Evolutionary conservation across 1,140 invertebrate species (phyloP).

Genomic region (Rhizoglyphus robini): DNA sequence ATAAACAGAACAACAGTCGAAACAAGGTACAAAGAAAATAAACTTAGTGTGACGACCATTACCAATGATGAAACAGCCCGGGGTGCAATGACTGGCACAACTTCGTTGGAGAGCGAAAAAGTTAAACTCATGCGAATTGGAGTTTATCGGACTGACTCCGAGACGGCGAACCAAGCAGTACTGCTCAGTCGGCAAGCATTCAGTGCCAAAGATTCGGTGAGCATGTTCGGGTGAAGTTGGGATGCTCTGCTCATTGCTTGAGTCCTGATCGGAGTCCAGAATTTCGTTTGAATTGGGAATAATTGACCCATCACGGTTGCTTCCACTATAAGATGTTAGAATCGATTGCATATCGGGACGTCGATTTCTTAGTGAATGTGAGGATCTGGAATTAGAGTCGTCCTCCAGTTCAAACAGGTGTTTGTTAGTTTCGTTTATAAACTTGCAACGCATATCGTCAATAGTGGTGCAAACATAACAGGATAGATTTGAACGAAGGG

Average conservation of each 20-base stretch:
- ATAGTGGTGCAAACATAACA: conserved; percentile 19
- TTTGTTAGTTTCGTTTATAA: conserved; percentile 13
- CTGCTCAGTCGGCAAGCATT: conserved; percentile 3
- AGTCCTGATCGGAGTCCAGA: background rate
- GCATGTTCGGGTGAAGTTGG: background rate
- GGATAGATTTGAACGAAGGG: conserved; percentile 16
- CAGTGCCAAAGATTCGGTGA: background rate
- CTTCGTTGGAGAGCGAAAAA: conserved; percentile 14
- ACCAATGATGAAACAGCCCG: conserved; percentile 18
- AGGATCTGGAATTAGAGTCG: too few relatives aligned
- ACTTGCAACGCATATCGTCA: conserved; percentile 16
- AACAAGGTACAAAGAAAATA: background rate
- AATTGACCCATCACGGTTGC: background rate
- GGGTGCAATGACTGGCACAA: conserved; percentile 13
- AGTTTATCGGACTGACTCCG: conserved; percentile 1
- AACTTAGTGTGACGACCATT: background rate
- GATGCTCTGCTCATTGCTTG: background rate
- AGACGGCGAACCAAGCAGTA: conserved; percentile 14
- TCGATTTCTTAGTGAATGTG: background rate
- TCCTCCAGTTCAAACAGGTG: background rate
- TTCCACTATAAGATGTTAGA: background rate
- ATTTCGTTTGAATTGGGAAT: background rate
- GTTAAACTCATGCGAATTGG: background rate
- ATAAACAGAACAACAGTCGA: background rate
- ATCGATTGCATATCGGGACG: background rate